phyloP scores from a whole-genome alignment of 1,140 invertebrate species.

The Centruroides vittatus region DNA sequence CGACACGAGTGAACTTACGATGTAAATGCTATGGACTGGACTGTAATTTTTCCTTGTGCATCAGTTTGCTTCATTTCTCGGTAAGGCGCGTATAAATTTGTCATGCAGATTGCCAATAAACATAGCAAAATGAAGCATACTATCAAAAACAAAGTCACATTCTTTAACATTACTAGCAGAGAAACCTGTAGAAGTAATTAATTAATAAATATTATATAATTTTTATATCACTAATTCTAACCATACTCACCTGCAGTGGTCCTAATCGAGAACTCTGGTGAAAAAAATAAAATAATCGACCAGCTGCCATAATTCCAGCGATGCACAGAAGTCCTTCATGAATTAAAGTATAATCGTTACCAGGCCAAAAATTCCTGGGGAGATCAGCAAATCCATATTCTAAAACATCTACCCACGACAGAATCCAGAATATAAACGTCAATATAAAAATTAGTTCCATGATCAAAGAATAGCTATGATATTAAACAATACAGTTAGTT shows the following conservation, averaged over 20 bases:
- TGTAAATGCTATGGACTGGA: not conserved
- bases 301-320: slow-evolving; percentile 53
- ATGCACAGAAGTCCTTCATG: slow-evolving; percentile 54
- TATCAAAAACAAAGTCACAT: slow-evolving; percentile 2
- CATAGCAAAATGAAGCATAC: slow-evolving; percentile 2
- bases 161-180: slow-evolving; percentile 2
- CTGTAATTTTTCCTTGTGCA: not conserved
- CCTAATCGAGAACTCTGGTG: slow-evolving; percentile 5
- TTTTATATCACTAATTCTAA: too few species aligned
- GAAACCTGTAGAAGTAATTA: slow-evolving; percentile 1
- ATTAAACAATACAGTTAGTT: too few species aligned
- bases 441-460: too few species aligned
- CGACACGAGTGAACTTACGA: not conserved
- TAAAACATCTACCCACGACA: too few species aligned
- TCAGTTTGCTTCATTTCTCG: slow-evolving; percentile 1
- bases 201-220: too few species aligned
- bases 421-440: too few species aligned
- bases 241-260: slow-evolving; percentile 2
- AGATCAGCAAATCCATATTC: too few species aligned
- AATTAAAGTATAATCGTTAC: slow-evolving; percentile 50
- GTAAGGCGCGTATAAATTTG: slow-evolving; percentile 8
- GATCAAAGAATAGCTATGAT: too few species aligned
- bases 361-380: slow-evolving; percentile 47
- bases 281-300: slow-evolving; percentile 20
- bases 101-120: not conserved